Conservation (phyloP, 2,113 vertebrate species). For the Tinamus guttatus region DNA sequence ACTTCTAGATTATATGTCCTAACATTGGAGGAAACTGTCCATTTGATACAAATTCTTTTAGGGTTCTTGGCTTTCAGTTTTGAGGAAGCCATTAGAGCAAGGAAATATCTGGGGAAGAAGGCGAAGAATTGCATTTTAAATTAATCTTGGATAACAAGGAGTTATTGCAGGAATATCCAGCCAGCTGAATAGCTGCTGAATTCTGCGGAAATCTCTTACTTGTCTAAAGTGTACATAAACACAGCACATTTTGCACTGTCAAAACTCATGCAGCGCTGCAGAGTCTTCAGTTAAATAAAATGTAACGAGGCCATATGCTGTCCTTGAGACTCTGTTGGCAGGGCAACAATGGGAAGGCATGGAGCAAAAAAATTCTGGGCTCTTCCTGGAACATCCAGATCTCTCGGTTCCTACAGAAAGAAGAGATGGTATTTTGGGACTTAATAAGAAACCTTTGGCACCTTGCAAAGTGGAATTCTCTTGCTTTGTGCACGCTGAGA, state of each 20-base stretch:
- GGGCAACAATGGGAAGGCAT: slow-evolving; percentile 30
- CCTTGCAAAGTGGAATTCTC: background rate
- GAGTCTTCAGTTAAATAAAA: background rate
- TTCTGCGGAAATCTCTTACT: background rate
- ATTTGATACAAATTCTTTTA: background rate
- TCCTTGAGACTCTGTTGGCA: slow-evolving; percentile 59
- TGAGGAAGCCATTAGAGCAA: background rate
- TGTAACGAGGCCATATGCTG: slow-evolving; percentile 56
- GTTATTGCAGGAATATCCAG: background rate
- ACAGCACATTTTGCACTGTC: background rate
- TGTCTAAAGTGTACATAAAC: background rate
- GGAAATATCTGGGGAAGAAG: background rate
- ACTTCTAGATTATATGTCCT: no score
- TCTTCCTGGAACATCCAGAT: slow-evolving; percentile 63
- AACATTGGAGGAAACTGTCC: background rate
- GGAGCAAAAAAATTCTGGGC: slow-evolving; percentile 29
- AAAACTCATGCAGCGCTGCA: background rate
- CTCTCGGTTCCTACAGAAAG: background rate
- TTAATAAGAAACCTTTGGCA: slow-evolving; percentile 37
- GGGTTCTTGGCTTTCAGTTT: background rate
- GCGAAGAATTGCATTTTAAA: background rate
- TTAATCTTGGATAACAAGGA: background rate
- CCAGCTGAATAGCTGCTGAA: background rate
- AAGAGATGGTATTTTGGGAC: slow-evolving; percentile 41
- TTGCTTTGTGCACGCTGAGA: background rate